Base-by-base conservation (phyloP, 2,797 vertebrate genomes). In the Pangasius mekongensis region DNA sequence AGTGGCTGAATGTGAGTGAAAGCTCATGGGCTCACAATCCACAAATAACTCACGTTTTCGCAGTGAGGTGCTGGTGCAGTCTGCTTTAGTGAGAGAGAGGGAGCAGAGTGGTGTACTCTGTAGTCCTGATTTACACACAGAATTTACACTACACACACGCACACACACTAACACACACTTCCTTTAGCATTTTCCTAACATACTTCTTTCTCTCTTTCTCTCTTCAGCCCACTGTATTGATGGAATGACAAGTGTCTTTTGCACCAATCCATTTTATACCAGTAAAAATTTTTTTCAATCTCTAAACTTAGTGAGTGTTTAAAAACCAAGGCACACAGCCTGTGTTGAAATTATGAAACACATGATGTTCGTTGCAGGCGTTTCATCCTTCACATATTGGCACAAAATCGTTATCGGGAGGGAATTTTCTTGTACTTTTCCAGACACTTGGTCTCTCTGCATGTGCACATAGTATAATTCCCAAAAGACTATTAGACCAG, bases 401-500 rank as follows among this genome's bases (percentile, higher is more conserved):
- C 74, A 83, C 58, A 66, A 58, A 66, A 64, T 81, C 56, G 39
- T 82, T 85, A 87, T 47, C 49, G 5, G 5, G 22, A 76, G 64
- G 47, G 67, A 56, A 78, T 83, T 52, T 83, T 86, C 60, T 64
- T 67, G 16, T 47, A 16, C 47, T 73, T 60, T 86, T 78, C 52
- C 67, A 36, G 58, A 54, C 56, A 30, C 43, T 54, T 43, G 33
- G 22, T 84, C 47, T 81, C 83, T 83, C 49, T 49, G 14, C 60
- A 69, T 33, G 76, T 71, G 66, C 86, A 77, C 88, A 88, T 76
- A 30, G 82, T 69, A 74, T 85, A 47, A 92, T 90, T 89, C 90
- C 89, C 91, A 27, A 73, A 87, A 86, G 91, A 84, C 89, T 90
- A 89, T 92, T 92, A 92, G 90, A 60, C 66, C 36, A 88, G 83